Base-by-base conservation (phyloP, 1,140 invertebrate genomes). In the Listronotus oregonensis region DNA sequence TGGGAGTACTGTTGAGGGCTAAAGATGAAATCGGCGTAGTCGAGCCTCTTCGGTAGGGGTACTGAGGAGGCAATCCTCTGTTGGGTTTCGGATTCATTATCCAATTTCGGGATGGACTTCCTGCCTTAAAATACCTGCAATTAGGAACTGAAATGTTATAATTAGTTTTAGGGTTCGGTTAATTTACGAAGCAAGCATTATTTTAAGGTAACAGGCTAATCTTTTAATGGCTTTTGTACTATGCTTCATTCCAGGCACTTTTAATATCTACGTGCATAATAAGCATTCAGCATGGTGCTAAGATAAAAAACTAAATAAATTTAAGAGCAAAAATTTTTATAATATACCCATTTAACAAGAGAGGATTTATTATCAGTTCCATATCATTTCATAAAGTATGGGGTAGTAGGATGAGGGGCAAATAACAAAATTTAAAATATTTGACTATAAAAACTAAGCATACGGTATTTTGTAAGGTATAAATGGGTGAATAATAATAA, bases 71-170 rank as follows among this genome's bases (percentile, higher is more conserved):
- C 39, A 78, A 71, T 58, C 77, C 76, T 67, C 68, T 74, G 66
- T 70, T 46, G 31, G 71, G 72, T 66, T 74, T 75, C 43, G 71
- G 72, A 62, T 79, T 80, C 80, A 82, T 82, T 71, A 82, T 75
- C 81, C 84, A 83, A 71, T 80, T 79, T 67, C 80, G 75, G 71
- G 83, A 83, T 68, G 87, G 86, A 82, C 84, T 87, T 50, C 84
- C 84, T 67, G 86, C 85, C 79, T 89, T 87, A 76, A 82, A 82
- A 74, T 85, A 81, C 79, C 84, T 86, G 75, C 79, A 79, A 78
- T 55, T 58, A 75, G 66, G 62, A 74, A 68, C 69, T 73, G 55
- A 65, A 65, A 52, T 66, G 56, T 62, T 71, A 61, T 60, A 69
- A 61, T 73, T 72, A 71, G 65, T 69, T 21, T 15, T 40, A 39